phyloP scores from a whole-genome alignment of 2,113 vertebrate species.

The Shinisaurus crocodilurus region DNA sequence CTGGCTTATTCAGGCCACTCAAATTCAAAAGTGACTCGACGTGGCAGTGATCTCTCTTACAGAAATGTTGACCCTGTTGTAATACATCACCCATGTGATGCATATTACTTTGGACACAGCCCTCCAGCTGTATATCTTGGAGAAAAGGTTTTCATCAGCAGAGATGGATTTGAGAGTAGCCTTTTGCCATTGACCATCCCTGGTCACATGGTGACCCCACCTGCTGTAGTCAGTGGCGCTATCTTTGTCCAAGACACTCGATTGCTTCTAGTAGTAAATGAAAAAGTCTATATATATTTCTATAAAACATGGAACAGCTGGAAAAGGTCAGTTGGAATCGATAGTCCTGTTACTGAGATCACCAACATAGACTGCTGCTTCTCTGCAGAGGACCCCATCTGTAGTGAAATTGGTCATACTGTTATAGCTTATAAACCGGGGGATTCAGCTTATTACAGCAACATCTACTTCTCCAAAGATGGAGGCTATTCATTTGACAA shows the following conservation, averaged over 20 bases:
- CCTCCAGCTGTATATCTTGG: background rate
- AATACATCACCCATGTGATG: background rate
- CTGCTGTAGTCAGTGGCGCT: background rate
- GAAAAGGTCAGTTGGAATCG: background rate
- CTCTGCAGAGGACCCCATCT: accelerated
- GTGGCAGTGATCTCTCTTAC: background rate
- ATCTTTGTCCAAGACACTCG: accelerated
- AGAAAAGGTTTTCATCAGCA: background rate
- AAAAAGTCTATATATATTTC: background rate
- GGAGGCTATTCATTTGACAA: background rate
- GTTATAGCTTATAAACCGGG: background rate
- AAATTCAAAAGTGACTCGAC: background rate
- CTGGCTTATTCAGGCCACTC: background rate
- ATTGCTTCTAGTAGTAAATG: background rate
- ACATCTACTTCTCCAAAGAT: background rate
- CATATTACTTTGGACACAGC: accelerated
- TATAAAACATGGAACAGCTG: accelerated
- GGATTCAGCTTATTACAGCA: accelerated
- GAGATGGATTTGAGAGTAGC: background rate
- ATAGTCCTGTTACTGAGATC: accelerated
- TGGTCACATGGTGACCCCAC: accelerated
- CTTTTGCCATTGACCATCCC: background rate
- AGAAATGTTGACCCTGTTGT: background rate
- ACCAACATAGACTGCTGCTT: background rate
- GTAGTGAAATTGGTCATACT: background rate